Evolutionary conservation across 2,113 vertebrate genomes (phyloP).

Genomic region (Ceyx margarethae): DNA sequence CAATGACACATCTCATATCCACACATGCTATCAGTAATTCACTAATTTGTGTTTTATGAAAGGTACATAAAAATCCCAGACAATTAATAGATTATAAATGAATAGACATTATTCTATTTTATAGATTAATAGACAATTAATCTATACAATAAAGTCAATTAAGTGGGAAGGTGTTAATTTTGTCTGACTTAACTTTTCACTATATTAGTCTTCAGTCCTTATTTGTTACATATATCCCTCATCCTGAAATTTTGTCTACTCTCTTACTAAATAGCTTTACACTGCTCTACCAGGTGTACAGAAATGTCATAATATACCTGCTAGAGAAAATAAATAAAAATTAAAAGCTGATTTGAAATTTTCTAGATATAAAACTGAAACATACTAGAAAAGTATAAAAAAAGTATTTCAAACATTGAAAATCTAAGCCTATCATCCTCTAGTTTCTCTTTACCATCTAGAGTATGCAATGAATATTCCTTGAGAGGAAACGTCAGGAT

Average conservation of each 20-base stretch:
- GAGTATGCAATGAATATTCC: background rate
- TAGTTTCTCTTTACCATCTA: background rate
- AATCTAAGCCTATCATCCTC: background rate
- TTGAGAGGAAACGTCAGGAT: conserved; percentile 4
- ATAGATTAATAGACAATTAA: background rate
- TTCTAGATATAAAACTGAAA: background rate
- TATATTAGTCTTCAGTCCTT: conserved; percentile 40
- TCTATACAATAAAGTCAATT: conserved; percentile 20
- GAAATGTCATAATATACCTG: background rate
- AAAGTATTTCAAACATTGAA: background rate
- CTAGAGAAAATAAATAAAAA: conserved; percentile 33
- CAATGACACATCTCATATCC: background rate
- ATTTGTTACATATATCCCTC: conserved; percentile 30
- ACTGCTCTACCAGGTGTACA: background rate
- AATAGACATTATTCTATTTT: too few relatives aligned
- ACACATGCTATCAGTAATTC: background rate
- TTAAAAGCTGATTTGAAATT: background rate
- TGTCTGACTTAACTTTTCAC: background rate
- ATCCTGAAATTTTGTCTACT: conserved; percentile 48
- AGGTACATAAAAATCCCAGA: background rate
- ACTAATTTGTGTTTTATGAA: background rate
- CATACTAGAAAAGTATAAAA: background rate
- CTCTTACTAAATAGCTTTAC: conserved; percentile 9
- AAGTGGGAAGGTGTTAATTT: conserved; percentile 11
- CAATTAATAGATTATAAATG: background rate